Base-by-base conservation (phyloP, 2,113 vertebrate genomes). In the Agapornis roseicollis region DNA sequence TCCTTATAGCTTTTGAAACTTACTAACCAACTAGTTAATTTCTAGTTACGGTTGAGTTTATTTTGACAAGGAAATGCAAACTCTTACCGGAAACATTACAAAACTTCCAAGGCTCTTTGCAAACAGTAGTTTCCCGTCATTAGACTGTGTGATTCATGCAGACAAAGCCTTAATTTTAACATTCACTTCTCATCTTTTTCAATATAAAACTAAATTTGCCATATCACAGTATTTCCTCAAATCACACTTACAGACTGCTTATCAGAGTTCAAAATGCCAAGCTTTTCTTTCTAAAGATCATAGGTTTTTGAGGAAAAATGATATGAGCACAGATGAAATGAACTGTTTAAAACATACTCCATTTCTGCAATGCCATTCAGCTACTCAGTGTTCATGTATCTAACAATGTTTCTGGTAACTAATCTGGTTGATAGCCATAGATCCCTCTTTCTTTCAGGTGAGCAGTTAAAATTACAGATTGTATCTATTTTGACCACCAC, bases 401-500 rank as follows among this genome's bases (percentile, higher is more conserved):
- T 71, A 86, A 94, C 71, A 63, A 81, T 35, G 35, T 81, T 96
- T 89, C 76, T 82, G 81, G 53, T 91, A 96, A 89, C 91, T n/a
- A 81, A 79, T 46, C 80, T 69, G 61, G 93, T 73, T 88, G 81
- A 93, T 73, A 97, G 96, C 80, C 80, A 94, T 50, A 92, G 73
- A 93, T 91, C 68, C 53, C 66, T 85, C 77, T 64, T 91, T 83
- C 92, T 97, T 98, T 98, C 98, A 98, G 97, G 98, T 98, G 98
- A 98, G 98, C 98, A 98, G 97, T 97, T 98, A 97, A 89, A 85
- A 49, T 89, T 80, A 94, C 42, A 89, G 85, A 93, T 70, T 93
- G 76, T 56, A 89, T 64, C 65, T 88, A 46, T 60, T 61, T 60
- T 79, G 82, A 93, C 68, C 76, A 92, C 65, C 82, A 84, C 24